Base-by-base conservation (phyloP, 1,140 invertebrate species). In the Apis cerana region DNA sequence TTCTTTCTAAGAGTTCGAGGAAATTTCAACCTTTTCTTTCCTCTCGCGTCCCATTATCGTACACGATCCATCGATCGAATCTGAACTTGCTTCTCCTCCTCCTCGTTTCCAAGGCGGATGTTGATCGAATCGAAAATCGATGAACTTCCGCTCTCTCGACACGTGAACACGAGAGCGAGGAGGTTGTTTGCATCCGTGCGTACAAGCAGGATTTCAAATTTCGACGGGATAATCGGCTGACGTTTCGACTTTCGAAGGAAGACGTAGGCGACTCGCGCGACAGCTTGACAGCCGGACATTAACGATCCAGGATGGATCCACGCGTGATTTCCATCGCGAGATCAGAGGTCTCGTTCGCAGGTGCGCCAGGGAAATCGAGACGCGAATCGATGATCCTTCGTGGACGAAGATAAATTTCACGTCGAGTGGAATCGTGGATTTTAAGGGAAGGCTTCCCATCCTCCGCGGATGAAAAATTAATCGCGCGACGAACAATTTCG, bases 281-380 rank as follows among this genome's bases (percentile, higher is more conserved):
- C 87, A 88, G 86, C 59, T 88, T 88, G 87, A 88, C 87, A 88
- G 87, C 79, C 83, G 82, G 87, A 85, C 87, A 88, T 88, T 88
- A 88, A 88, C 87, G 87, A 88, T 88, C 87, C 86, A 72, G 75
- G 87, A 88, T 88, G 86, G 87, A 88, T 88, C 83, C 86, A 33
- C 15, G 71, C 72, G 83, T 85, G 86, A 88, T 88, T 85, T 78
- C 87, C 80, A 88, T 88, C 86, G 80, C 75, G 68, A 80, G 83
- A 21, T 59, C 59, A 59, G 48, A 50, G 59, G 21, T 76, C 86
- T 77, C 79, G 84, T 85, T 86, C 80, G 82, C 85, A 88, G 84
- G 79, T 89, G 89, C 85, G 78, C 68, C 78, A 48, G 59, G 33
- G 48, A 84, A 84, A 75, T 79, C 71, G 83, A 72, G 84, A 85